A percentile compares a stretch with the other conserved stretches of the same genome.
Evolutionary conservation across 2,113 vertebrate genomes (phyloP).

Genomic region (Paedocypris sp.): DNA sequence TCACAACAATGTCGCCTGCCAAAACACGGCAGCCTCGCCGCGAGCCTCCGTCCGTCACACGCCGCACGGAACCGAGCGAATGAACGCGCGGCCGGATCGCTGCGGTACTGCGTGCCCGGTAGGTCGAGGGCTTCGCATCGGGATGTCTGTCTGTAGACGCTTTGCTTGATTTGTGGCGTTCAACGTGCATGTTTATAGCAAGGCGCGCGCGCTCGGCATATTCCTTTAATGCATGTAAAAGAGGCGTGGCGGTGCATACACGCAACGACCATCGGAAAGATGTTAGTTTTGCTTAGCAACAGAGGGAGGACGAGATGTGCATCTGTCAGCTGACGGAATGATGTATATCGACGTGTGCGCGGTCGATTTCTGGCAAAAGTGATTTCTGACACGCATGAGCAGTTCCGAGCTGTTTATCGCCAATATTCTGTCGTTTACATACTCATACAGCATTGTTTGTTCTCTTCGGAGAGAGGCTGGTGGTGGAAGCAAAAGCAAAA

Average conservation of each 20-base stretch:
- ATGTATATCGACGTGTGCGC: not conserved
- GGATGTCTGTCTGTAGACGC: not conserved
- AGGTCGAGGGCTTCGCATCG: not conserved
- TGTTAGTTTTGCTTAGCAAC: constrained; percentile 21
- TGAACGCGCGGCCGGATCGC: not conserved
- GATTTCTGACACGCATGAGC: not conserved
- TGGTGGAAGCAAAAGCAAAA: constrained; percentile 7
- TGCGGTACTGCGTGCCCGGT: too few species aligned
- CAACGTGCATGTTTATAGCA: not conserved
- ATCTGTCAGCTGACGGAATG: constrained; percentile 8
- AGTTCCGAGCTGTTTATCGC: not conserved
- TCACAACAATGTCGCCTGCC: constrained; percentile 25
- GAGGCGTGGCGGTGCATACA: constrained; percentile 8
- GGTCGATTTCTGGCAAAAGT: constrained; percentile 3
- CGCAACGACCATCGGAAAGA: constrained; percentile 1
- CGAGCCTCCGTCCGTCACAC: not conserved
- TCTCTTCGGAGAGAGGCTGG: too few species aligned
- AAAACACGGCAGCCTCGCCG: constrained; percentile 14
- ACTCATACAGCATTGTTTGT: too few species aligned
- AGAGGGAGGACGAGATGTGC: constrained; percentile 1
- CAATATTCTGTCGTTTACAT: too few species aligned
- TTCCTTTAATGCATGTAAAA: constrained; percentile 5
- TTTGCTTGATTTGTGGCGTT: not conserved
- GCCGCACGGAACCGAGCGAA: not conserved
- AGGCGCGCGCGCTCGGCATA: not conserved